A percentile compares a stretch with the other conserved stretches of the same genome.
phyloP scores from a whole-genome alignment of 2,888 invertebrate genomes.

The Scaeva pyrastri region DNA sequence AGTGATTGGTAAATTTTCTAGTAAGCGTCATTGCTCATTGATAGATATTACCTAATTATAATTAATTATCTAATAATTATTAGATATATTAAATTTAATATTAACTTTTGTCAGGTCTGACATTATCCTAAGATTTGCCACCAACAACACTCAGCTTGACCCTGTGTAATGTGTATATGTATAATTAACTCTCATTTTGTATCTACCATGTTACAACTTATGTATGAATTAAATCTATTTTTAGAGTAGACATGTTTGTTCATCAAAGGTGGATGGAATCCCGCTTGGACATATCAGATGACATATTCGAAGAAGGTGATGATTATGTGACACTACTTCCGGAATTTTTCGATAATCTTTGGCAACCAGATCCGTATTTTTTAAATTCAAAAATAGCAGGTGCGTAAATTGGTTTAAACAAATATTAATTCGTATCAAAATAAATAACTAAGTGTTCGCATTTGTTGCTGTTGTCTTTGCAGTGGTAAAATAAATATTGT shows the following conservation, averaged over 20 bases:
- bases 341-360: conserved; percentile 92
- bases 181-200: too few species aligned
- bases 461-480: conserved; percentile 67
- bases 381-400: conserved; percentile 93
- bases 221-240: conserved; percentile 77
- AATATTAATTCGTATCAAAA: conserved; percentile 25
- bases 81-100: too few species aligned
- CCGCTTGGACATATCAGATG: conserved; percentile 89
- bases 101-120: too few species aligned
- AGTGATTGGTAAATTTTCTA: too few species aligned
- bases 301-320: conserved; percentile 92
- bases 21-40: too few species aligned
- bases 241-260: conserved; percentile 93
- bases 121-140: too few species aligned
- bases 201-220: too few species aligned
- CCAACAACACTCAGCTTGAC: too few species aligned
- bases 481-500: conserved; percentile 43
- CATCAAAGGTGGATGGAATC: conserved; percentile 92
- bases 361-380: conserved; percentile 95
- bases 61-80: too few species aligned
- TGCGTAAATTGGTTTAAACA: conserved; percentile 79
- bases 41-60: too few species aligned
- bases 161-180: too few species aligned
- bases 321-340: conserved; percentile 92
- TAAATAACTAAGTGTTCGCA: conserved; percentile 42